Percentiles rank a stretch among this genome's conserved stretches.
Evolutionary conservation across 2,888 invertebrate species (phyloP).

Genomic region (Bombylius major): DNA sequence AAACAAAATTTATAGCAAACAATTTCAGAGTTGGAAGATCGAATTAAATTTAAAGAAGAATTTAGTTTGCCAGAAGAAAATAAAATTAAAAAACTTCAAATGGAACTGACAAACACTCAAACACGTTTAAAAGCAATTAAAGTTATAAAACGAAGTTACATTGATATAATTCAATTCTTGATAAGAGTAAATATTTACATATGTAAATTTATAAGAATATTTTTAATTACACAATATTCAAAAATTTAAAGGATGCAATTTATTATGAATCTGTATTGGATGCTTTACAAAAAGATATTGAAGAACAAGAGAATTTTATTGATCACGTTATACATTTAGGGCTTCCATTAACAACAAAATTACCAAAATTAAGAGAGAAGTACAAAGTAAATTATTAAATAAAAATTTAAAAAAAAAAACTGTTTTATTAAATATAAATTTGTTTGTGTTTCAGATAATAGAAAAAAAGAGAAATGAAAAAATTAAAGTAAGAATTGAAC

Average conservation of each 20-base stretch:
- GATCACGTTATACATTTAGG: constrained; percentile 31
- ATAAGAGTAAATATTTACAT: constrained; percentile 1
- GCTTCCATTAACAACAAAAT: constrained; percentile 25
- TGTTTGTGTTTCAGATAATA: constrained; percentile 16
- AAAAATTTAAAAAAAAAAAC: background rate
- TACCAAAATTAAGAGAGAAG: constrained; percentile 6
- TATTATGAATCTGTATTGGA: constrained; percentile 33
- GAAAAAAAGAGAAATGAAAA: constrained; percentile 25
- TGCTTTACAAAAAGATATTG: constrained; percentile 28
- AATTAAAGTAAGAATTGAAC: constrained; percentile 22
- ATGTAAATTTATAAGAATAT: no score
- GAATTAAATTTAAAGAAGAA: constrained; percentile 29
- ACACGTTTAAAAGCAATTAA: constrained; percentile 30
- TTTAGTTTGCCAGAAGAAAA: constrained; percentile 27
- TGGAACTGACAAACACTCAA: constrained; percentile 30
- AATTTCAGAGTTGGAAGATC: constrained; percentile 25
- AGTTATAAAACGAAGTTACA: constrained; percentile 29
- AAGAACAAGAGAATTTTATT: constrained; percentile 31
- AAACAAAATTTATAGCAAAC: background rate
- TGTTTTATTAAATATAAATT: background rate
- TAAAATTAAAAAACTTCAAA: constrained; percentile 23
- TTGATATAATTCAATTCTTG: constrained; percentile 28
- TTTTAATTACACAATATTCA: background rate
- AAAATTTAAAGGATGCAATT: constrained; percentile 24
- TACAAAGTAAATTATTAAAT: constrained; percentile 5